Conservation (phyloP, 2,888 invertebrate genomes). For the Slavum lentiscoides region DNA sequence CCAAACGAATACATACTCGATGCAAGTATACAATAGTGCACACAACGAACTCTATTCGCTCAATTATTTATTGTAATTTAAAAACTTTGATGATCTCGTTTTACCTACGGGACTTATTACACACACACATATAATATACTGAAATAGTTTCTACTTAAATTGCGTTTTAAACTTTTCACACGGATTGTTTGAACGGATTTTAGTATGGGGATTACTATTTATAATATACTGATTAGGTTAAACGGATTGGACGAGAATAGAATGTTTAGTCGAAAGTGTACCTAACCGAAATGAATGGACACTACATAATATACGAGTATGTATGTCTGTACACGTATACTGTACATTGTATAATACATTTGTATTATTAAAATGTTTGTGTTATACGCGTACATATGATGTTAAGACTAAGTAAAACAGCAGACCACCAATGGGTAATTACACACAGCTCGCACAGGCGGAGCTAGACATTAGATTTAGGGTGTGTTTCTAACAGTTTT, state of each 20-base stretch:
- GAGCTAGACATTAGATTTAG: too few relatives aligned
- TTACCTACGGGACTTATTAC: background rate
- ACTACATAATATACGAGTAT: background rate
- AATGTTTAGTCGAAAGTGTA: background rate
- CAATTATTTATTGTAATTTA: constrained; percentile 34
- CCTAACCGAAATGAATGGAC: background rate
- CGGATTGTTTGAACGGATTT: constrained; percentile 10
- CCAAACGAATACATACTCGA: too few relatives aligned
- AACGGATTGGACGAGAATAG: background rate
- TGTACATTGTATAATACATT: too few relatives aligned
- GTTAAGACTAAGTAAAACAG: too few relatives aligned
- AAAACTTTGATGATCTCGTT: constrained; percentile 22
- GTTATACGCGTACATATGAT: too few relatives aligned
- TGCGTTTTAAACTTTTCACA: constrained; percentile 23
- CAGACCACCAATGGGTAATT: too few relatives aligned
- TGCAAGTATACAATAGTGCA: background rate
- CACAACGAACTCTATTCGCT: constrained; percentile 6
- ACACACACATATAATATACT: too few relatives aligned
- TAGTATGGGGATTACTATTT: background rate
- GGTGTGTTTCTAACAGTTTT: too few relatives aligned
- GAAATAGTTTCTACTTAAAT: constrained; percentile 22
- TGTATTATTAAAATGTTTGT: too few relatives aligned
- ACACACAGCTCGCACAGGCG: too few relatives aligned
- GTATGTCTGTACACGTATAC: too few relatives aligned
- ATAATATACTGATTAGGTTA: background rate